Conservation (phyloP, 92 coral and sea anemone species). For the Metridium senile region DNA sequence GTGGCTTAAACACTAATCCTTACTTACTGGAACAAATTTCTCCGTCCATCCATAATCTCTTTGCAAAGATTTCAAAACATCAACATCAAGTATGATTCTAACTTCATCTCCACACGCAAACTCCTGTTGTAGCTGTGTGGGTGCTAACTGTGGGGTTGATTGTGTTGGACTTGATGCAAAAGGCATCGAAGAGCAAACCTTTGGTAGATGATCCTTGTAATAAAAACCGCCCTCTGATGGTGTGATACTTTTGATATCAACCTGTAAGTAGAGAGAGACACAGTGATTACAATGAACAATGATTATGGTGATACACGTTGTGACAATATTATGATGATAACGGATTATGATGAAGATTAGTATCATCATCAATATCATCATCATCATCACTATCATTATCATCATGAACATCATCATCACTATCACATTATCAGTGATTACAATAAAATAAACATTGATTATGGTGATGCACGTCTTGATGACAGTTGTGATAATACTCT, state of each 20-base stretch:
- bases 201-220: conserved; percentile 78
- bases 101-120: conserved; percentile 30
- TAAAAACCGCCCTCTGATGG: conserved; percentile 59
- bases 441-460: no score
- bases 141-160: background rate
- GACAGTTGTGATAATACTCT: conserved; percentile 46
- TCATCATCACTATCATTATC: background rate
- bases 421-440: background rate
- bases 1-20: no score
- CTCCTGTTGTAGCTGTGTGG: background rate
- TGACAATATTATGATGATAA: no score
- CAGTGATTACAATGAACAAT: no score
- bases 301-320: no score
- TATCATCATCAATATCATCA: background rate
- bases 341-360: no score
- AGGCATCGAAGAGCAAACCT: conserved; percentile 34
- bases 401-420: background rate
- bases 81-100: conserved; percentile 22
- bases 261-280: conserved; percentile 40
- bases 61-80: conserved; percentile 53
- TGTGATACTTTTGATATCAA: conserved; percentile 49
- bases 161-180: background rate
- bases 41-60: conserved; percentile 86
- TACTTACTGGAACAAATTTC: no score
- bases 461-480: no score